Evolutionary conservation across 2,888 invertebrate species (phyloP).

Genomic region (Carabus problematicus): DNA sequence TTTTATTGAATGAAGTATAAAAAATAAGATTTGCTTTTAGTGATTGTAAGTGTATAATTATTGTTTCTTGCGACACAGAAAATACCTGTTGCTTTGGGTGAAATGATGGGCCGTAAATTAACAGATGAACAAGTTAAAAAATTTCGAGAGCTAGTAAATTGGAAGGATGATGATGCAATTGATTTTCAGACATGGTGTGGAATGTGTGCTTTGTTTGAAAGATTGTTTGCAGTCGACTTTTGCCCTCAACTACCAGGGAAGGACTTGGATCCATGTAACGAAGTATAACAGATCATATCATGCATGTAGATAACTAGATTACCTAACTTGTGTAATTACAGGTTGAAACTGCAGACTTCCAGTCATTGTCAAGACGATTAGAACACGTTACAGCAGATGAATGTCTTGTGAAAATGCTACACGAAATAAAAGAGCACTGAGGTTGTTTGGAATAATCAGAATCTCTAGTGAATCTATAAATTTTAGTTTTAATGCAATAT

Average conservation of each 20-base stretch:
- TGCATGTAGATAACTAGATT: neutral
- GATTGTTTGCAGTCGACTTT: slow-evolving; percentile 67
- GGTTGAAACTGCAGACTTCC: slow-evolving; percentile 75
- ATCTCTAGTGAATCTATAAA: slow-evolving; percentile 52
- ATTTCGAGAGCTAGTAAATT: slow-evolving; percentile 63
- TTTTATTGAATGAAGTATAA: slow-evolving; percentile 24
- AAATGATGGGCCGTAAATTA: slow-evolving; percentile 72
- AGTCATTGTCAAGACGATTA: slow-evolving; percentile 67
- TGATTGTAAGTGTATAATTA: slow-evolving; percentile 1
- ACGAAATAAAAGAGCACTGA: slow-evolving; percentile 55
- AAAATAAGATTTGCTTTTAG: slow-evolving; percentile 47
- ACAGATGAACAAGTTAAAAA: slow-evolving; percentile 60
- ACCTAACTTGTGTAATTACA: slow-evolving; percentile 48
- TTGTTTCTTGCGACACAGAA: slow-evolving; percentile 59
- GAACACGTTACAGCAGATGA: slow-evolving; percentile 60
- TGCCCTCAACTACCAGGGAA: slow-evolving; percentile 61
- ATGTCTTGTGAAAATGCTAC: slow-evolving; percentile 62
- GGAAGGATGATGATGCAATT: slow-evolving; percentile 62
- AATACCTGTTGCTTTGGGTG: slow-evolving; percentile 64
- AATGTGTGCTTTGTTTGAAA: slow-evolving; percentile 77
- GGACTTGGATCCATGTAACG: slow-evolving; percentile 73
- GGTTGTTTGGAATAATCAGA: neutral
- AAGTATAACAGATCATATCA: slow-evolving; percentile 58
- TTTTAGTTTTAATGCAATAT: slow-evolving; percentile 56
- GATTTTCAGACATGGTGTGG: slow-evolving; percentile 83